phyloP scores from a whole-genome alignment of 2,888 invertebrate species.

The Sinotaia quadrata region DNA sequence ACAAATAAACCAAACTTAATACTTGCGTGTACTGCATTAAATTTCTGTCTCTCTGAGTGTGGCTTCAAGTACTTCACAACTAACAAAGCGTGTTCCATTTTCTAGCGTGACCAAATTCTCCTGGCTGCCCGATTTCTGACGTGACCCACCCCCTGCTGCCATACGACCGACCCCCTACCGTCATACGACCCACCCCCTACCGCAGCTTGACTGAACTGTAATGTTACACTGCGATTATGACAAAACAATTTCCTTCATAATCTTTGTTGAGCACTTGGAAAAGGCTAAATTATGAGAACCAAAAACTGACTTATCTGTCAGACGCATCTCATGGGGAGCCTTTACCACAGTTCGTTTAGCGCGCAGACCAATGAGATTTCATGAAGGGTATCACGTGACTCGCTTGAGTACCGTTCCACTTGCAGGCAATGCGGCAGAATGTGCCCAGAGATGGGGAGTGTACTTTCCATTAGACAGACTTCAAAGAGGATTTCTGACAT shows the following conservation, averaged over 20 bases:
- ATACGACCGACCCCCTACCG: not conserved
- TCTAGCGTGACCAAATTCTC: too few relatives aligned
- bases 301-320: conserved; percentile 23
- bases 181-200: conserved; percentile 17
- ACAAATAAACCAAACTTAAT: too few relatives aligned
- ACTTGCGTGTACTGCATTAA: too few relatives aligned
- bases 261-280: conserved; percentile 23
- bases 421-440: conserved; percentile 1
- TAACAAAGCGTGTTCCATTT: too few relatives aligned
- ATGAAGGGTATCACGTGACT: conserved; percentile 23
- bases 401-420: conserved; percentile 21
- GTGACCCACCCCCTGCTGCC: too few relatives aligned
- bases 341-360: conserved; percentile 31
- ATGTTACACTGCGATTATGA: conserved; percentile 33
- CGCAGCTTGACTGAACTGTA: conserved; percentile 18
- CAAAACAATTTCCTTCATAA: conserved; percentile 37
- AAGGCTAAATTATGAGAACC: not conserved
- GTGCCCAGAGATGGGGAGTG: conserved; percentile 20
- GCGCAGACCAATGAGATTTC: conserved; percentile 24
- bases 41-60: too few relatives aligned
- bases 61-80: too few relatives aligned
- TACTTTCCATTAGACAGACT: conserved; percentile 44
- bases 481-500: conserved; percentile 37
- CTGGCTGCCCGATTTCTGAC: too few relatives aligned
- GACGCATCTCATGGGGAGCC: conserved; percentile 18